These are phyloP conservation scores for Pristionchus maxplancki DNA, from an alignment of 2,888 invertebrate species.

Conservation along the genomic window DNA sequence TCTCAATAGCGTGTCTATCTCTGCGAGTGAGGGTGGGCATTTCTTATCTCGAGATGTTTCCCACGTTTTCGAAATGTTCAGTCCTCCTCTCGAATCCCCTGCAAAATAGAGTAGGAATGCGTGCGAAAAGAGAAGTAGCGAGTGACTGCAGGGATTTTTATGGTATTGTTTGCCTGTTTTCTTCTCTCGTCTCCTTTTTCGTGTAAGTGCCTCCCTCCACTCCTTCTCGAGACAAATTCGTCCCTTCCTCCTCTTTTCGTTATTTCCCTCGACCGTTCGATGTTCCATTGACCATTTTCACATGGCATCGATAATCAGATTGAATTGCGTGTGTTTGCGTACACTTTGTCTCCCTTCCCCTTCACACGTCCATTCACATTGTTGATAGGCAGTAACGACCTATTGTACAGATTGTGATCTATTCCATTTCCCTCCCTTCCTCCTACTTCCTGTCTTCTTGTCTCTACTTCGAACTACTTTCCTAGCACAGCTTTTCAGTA, in stretches of 20 bases:
- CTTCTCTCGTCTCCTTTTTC: constrained; percentile 35
- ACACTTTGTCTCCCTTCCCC: neutral
- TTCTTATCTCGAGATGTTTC: neutral
- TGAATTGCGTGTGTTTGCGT: neutral
- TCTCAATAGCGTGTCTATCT: neutral
- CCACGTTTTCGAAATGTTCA: neutral
- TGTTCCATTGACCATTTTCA: neutral
- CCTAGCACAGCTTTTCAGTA: neutral
- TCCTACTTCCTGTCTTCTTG: neutral
- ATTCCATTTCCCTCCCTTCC: neutral
- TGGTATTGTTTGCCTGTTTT: constrained; percentile 32
- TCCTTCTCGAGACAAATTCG: neutral
- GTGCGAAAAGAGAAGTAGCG: constrained; percentile 1
- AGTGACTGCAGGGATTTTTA: neutral
- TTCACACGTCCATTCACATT: neutral
- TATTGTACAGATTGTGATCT: constrained; percentile 12
- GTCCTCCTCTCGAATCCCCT: neutral
- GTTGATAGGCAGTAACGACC: neutral
- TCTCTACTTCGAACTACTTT: neutral
- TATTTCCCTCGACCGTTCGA: neutral
- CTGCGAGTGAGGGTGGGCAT: constrained; percentile 20
- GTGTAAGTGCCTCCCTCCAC: neutral
- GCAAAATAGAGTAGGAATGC: neutral
- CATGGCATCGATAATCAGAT: neutral
- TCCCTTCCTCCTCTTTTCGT: neutral